These are phyloP conservation scores for Eucidaris tribuloides DNA, from an alignment of 35 echinoderm and acorn worm genomes.

Conservation along the genomic window DNA sequence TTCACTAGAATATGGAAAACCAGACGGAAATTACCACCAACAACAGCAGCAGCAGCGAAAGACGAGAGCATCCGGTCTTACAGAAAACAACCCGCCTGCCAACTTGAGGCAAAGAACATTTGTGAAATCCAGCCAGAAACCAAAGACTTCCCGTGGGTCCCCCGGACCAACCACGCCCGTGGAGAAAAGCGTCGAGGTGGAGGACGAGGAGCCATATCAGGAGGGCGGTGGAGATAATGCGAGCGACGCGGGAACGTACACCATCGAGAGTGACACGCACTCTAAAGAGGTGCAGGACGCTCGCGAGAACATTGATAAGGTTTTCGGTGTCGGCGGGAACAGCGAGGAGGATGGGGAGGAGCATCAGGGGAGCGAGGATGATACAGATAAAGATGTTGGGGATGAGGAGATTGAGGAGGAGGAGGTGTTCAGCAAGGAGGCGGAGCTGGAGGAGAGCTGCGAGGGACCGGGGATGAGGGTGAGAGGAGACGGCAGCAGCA, in stretches of 20 bases:
- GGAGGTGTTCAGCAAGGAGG: slow-evolving; percentile 6
- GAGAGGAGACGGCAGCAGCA: slow-evolving; percentile 20
- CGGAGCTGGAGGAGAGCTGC: neutral
- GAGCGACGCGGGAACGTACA: slow-evolving; percentile 94
- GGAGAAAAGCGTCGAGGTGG: neutral
- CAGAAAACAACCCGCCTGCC: slow-evolving; percentile 8
- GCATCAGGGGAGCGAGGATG: slow-evolving; percentile 58
- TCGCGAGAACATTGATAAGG: slow-evolving; percentile 72
- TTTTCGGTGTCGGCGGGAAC: slow-evolving; percentile 62
- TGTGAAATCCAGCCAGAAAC: slow-evolving; percentile 10
- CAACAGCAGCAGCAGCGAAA: slow-evolving; percentile 15
- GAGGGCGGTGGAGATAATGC: slow-evolving; percentile 59
- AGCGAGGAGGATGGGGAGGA: slow-evolving; percentile 11
- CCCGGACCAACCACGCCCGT: neutral
- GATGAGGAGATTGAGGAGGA: slow-evolving; percentile 68
- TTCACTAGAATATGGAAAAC: too few relatives aligned
- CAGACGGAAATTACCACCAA: too few relatives aligned
- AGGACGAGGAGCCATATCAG: neutral
- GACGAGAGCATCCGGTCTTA: neutral
- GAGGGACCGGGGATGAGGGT: slow-evolving; percentile 1
- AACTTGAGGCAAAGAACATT: slow-evolving; percentile 9
- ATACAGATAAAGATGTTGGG: slow-evolving; percentile 79
- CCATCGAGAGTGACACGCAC: slow-evolving; percentile 87
- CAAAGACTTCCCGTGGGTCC: neutral
- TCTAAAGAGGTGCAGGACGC: slow-evolving; percentile 75